A percentile compares a stretch with the other conserved stretches of the same genome.
phyloP scores from a whole-genome alignment of 2,797 vertebrate species.

The Channa striata region DNA sequence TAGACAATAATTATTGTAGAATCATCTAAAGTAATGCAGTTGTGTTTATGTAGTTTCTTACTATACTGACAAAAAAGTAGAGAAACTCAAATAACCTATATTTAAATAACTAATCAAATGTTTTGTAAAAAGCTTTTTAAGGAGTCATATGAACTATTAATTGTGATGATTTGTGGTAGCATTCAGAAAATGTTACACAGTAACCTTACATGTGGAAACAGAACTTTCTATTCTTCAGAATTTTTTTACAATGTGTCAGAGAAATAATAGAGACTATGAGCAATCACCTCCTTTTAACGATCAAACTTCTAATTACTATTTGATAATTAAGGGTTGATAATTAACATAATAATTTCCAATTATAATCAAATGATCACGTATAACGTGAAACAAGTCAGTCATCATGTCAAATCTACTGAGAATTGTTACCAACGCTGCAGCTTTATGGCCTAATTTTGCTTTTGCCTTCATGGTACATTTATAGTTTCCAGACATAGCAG shows the following conservation, averaged over 20 bases:
- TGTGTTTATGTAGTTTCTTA: too few relatives aligned
- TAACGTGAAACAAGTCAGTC: background rate
- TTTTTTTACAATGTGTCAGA: background rate
- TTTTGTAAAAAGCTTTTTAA: too few relatives aligned
- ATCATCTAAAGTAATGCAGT: too few relatives aligned
- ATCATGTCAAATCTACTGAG: background rate
- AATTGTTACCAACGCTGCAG: background rate
- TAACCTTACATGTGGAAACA: too few relatives aligned
- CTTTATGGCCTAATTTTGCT: background rate
- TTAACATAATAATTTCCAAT: background rate
- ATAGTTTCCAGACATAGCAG: background rate
- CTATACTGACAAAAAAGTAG: too few relatives aligned
- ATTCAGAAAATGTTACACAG: too few relatives aligned
- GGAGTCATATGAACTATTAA: too few relatives aligned
- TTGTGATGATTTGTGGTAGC: too few relatives aligned
- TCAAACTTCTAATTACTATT: constrained; percentile 14
- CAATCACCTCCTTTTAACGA: constrained; percentile 5
- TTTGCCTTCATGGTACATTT: background rate
- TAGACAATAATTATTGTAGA: too few relatives aligned
- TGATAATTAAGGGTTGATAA: constrained; percentile 19
- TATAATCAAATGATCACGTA: constrained; percentile 2
- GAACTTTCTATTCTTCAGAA: too few relatives aligned
- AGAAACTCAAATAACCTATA: too few relatives aligned
- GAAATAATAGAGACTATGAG: constrained; percentile 9
- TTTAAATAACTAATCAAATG: too few relatives aligned